phyloP scores from a whole-genome alignment of 2,113 vertebrate genomes.

The Zapus hudsonius region DNA sequence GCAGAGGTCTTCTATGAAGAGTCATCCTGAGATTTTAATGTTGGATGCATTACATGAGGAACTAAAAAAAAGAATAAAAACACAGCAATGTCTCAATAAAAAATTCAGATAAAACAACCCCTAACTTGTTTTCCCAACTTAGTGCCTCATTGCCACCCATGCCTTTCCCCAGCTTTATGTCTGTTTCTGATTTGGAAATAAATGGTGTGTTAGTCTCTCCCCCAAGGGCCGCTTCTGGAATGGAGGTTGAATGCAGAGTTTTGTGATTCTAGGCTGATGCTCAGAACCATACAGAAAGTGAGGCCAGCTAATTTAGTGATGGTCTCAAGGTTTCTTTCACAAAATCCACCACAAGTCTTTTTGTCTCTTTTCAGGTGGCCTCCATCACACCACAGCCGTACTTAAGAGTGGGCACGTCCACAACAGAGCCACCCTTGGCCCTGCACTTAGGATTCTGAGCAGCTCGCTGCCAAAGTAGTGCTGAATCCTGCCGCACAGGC shows the following conservation, averaged over 20 bases:
- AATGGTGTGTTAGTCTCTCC: background rate
- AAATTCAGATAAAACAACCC: background rate
- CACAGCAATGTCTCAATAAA: background rate
- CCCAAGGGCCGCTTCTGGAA: background rate
- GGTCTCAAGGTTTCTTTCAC: background rate
- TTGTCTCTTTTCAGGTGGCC: conserved; percentile 55
- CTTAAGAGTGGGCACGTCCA: background rate
- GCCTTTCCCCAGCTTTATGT: background rate
- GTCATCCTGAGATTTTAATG: background rate
- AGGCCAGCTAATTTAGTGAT: background rate
- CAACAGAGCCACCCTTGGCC: background rate
- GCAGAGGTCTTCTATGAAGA: background rate
- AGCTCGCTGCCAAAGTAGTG: background rate
- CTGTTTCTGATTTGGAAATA: conserved; percentile 6
- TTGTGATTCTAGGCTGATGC: background rate
- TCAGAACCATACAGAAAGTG: background rate
- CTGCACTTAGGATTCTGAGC: background rate
- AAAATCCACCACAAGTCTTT: conserved; percentile 35
- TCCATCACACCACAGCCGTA: background rate
- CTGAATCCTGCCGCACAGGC: background rate
- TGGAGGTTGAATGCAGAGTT: background rate
- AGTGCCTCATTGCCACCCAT: fast-evolving
- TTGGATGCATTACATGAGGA: background rate
- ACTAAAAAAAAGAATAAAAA: background rate
- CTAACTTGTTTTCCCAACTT: background rate